Percentiles rank a stretch among this genome's conserved stretches.
Evolutionary conservation across 2,113 vertebrate genomes (phyloP).

Genomic region (Cichladusa arquata): DNA sequence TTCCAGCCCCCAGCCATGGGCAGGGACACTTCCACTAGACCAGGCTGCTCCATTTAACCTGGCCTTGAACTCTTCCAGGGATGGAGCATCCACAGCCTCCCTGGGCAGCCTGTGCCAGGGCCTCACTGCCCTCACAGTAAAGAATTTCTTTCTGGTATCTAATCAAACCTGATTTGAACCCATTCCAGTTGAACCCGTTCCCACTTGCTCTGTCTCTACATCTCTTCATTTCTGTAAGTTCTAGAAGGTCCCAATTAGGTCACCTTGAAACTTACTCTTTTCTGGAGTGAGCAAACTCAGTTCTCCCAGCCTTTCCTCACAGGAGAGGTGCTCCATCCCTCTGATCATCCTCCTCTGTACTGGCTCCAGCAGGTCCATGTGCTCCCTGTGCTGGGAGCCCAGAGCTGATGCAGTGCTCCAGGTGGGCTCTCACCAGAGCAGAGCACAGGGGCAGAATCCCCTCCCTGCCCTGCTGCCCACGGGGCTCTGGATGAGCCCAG

Average conservation of each 20-base stretch:
- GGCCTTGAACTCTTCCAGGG: not conserved
- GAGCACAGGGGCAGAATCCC: not conserved
- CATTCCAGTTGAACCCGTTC: not conserved
- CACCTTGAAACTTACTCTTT: not conserved
- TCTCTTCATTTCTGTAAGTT: not conserved
- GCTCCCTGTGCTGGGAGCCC: not conserved
- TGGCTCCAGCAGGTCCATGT: accelerated
- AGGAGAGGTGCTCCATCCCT: not conserved
- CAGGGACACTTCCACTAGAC: not conserved
- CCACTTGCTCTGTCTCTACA: not conserved
- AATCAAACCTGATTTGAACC: not conserved
- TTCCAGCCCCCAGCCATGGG: not conserved
- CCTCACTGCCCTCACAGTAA: not conserved
- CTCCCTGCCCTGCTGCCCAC: not conserved
- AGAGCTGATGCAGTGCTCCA: not conserved
- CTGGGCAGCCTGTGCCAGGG: not conserved
- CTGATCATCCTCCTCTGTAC: not conserved
- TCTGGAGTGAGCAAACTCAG: not conserved
- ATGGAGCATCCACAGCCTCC: not conserved
- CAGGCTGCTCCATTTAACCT: not conserved
- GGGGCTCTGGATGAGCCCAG: not conserved
- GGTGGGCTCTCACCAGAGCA: not conserved
- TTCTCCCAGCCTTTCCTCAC: not conserved
- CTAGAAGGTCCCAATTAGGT: not conserved
- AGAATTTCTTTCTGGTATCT: not conserved